These are phyloP conservation scores for Napeogenes sylphis DNA, from an alignment of 2,888 invertebrate species.

Conservation along the genomic window DNA sequence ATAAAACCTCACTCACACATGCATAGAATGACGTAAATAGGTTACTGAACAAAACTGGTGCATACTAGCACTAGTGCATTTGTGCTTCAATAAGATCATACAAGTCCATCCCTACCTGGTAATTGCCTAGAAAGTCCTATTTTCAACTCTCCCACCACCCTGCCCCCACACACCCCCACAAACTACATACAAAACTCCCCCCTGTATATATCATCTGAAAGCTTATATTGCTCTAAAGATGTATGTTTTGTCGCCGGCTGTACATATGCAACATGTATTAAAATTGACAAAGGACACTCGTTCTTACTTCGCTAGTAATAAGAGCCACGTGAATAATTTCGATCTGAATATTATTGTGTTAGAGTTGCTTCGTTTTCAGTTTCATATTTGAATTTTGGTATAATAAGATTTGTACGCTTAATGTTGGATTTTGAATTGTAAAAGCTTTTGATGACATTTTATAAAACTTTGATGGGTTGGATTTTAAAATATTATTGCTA, in stretches of 20 bases:
- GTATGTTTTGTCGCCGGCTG: background rate
- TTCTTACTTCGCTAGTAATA: background rate
- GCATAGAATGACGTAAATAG: slow-evolving; percentile 16
- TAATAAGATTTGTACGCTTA: slow-evolving; percentile 6
- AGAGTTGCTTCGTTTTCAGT: slow-evolving; percentile 7
- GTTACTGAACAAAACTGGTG: slow-evolving; percentile 27
- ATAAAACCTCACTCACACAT: no score
- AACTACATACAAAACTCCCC: slow-evolving; percentile 18
- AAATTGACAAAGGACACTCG: slow-evolving; percentile 1
- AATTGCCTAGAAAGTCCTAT: slow-evolving; percentile 70
- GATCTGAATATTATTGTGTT: background rate
- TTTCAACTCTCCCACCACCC: slow-evolving; percentile 37
- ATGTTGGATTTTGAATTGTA: slow-evolving; percentile 6
- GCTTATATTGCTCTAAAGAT: slow-evolving; percentile 7
- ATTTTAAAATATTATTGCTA: background rate
- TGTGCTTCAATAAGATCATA: slow-evolving; percentile 37
- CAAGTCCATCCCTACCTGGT: slow-evolving; percentile 50
- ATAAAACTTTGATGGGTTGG: background rate
- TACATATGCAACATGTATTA: slow-evolving; percentile 5
- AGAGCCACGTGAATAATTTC: background rate
- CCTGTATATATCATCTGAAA: slow-evolving; percentile 17
- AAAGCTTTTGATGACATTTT: slow-evolving; percentile 1
- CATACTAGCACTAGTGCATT: slow-evolving; percentile 26
- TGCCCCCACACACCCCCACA: slow-evolving; percentile 1
- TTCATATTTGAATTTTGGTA: slow-evolving; percentile 7